These are phyloP conservation scores for sheep (Ovis aries) DNA, from an alignment of 2,113 vertebrate genomes.

Conservation along the genomic window ARS-UI_Ramb_v3.0 NC_056054.1:104809501-104810000, in stretches of 20 bases:
- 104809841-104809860: background rate
- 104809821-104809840: background rate
- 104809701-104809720: slow-evolving; percentile 96
- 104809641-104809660: slow-evolving; percentile 92
- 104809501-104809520: background rate
- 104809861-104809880: background rate
- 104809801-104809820: background rate
- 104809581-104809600: slow-evolving; percentile 68
- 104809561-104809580: background rate
- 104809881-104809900: background rate
- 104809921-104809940: slow-evolving; percentile 86
- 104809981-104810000: slow-evolving; percentile 36
- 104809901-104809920: background rate
- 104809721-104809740: slow-evolving; percentile 96
- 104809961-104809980: slow-evolving; percentile 96
- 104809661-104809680: slow-evolving; percentile 97
- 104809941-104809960: slow-evolving; percentile 97
- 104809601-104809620: slow-evolving; percentile 90
- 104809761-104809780: background rate
- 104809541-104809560: background rate
- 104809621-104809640: slow-evolving; percentile 93
- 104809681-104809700: slow-evolving; percentile 92
- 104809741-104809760: slow-evolving; percentile 85
- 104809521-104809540: background rate
- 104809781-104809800: background rate